Evolutionary conservation across 1,140 invertebrate genomes (phyloP).

Genomic region (Drosophila trapezifrons): DNA sequence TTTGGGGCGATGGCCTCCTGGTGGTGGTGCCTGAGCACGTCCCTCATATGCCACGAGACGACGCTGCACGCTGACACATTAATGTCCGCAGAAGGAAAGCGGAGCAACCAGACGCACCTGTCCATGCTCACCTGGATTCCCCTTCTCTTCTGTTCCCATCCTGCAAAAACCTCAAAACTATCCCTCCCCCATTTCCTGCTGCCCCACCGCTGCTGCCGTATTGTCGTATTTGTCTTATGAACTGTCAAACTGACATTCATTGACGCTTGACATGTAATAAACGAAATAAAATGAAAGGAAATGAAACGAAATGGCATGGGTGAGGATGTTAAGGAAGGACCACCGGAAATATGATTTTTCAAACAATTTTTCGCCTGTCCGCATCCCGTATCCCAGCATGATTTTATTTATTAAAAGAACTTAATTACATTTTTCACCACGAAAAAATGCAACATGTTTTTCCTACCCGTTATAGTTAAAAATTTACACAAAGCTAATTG

Average conservation of each 20-base stretch:
- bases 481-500: conserved; percentile 13
- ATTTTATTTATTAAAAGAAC: conserved; percentile 47
- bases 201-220: conserved; percentile 9
- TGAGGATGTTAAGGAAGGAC: neutral
- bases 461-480: neutral
- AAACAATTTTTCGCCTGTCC: conserved; percentile 40
- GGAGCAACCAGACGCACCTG: conserved; percentile 46
- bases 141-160: neutral
- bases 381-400: neutral
- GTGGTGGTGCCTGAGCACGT: conserved; percentile 37
- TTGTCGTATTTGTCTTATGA: conserved; percentile 78
- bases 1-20: conserved; percentile 1
- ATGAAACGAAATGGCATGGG: conserved; percentile 16
- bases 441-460: conserved; percentile 2
- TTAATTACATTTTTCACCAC: conserved; percentile 33
- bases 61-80: conserved; percentile 57
- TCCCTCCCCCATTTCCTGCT: conserved; percentile 3
- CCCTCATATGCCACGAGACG: conserved; percentile 53
- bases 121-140: conserved; percentile 6
- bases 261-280: conserved; percentile 76
- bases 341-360: conserved; percentile 59
- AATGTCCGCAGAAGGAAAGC: conserved; percentile 59
- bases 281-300: conserved; percentile 55
- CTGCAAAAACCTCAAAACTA: conserved; percentile 29
- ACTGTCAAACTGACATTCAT: conserved; percentile 78